Conservation (phyloP, 2,113 vertebrate genomes). For the Acanthisitta chloris region DNA sequence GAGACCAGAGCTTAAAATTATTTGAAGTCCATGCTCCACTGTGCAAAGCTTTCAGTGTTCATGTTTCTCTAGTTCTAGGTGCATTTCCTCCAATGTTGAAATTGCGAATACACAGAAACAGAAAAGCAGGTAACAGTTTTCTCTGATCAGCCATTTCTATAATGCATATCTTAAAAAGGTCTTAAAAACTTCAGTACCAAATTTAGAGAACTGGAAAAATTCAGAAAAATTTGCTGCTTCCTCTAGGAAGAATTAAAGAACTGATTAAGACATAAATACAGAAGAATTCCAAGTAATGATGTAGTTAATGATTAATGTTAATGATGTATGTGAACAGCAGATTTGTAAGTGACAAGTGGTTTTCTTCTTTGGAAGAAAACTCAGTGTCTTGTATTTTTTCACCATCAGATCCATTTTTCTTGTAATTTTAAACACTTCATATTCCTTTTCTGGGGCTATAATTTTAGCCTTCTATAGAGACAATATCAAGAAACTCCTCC, state of each 20-base stretch:
- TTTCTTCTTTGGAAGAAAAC: background rate
- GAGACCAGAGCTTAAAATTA: background rate
- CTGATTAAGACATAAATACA: background rate
- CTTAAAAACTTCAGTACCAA: background rate
- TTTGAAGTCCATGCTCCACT: background rate
- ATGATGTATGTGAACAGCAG: background rate
- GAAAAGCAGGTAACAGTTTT: background rate
- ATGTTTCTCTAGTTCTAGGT: background rate
- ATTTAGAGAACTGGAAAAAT: background rate
- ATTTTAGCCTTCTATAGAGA: background rate
- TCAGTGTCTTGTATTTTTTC: background rate
- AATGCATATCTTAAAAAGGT: background rate
- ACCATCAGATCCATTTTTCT: background rate
- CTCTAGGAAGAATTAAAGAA: background rate
- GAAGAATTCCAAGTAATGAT: background rate
- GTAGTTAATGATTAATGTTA: background rate
- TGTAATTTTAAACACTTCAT: background rate
- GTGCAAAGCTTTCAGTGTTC: conserved; percentile 1
- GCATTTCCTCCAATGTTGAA: background rate
- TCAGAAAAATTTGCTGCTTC: background rate
- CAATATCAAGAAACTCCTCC: background rate
- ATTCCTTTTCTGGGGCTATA: background rate
- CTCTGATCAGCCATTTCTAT: background rate
- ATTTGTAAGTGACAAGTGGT: background rate
- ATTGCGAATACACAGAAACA: conserved; percentile 1